Percentiles rank a stretch among this genome's conserved stretches.
These are phyloP conservation scores for Helicoverpa armigera DNA, from an alignment of 1,140 invertebrate genomes.

Conservation along the genomic window DNA sequence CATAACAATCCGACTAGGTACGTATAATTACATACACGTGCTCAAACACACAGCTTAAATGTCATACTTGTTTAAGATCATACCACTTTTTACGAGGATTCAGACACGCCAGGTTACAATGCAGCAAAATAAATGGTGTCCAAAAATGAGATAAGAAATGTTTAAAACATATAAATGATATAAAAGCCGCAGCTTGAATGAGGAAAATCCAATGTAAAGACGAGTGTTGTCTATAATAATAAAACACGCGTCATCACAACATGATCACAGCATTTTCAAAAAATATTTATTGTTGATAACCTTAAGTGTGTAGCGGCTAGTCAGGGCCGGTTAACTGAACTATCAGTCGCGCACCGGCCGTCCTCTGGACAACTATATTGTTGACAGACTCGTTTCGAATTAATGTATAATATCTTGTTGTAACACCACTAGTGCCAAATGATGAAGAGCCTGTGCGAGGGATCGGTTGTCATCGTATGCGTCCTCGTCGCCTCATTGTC, in stretches of 20 bases:
- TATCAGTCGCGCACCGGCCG: slow-evolving; percentile 60
- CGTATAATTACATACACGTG: slow-evolving; percentile 30
- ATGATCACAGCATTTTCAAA: slow-evolving; percentile 50
- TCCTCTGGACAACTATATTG: slow-evolving; percentile 51
- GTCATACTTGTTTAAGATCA: neutral
- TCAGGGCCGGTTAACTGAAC: slow-evolving; percentile 55
- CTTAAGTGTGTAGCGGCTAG: slow-evolving; percentile 58
- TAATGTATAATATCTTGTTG: slow-evolving; percentile 35
- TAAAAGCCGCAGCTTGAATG: slow-evolving; percentile 10
- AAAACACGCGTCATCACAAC: slow-evolving; percentile 47
- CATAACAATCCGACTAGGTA: slow-evolving; percentile 20
- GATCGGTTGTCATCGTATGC: slow-evolving; percentile 38
- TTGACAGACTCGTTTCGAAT: slow-evolving; percentile 29
- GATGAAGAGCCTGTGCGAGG: slow-evolving; percentile 48
- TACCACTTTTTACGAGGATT: neutral
- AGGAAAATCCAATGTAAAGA: slow-evolving; percentile 55
- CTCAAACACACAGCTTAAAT: neutral
- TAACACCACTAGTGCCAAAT: slow-evolving; percentile 26
- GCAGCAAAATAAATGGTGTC: neutral
- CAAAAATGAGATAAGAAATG: neutral
- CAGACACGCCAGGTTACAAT: neutral
- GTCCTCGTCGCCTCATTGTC: slow-evolving; percentile 48
- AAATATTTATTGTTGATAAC: slow-evolving; percentile 65
- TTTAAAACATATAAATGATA: neutral
- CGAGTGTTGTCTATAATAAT: slow-evolving; percentile 46